Conservation (phyloP, 2,888 invertebrate species). For the Halocaridina rubra region DNA sequence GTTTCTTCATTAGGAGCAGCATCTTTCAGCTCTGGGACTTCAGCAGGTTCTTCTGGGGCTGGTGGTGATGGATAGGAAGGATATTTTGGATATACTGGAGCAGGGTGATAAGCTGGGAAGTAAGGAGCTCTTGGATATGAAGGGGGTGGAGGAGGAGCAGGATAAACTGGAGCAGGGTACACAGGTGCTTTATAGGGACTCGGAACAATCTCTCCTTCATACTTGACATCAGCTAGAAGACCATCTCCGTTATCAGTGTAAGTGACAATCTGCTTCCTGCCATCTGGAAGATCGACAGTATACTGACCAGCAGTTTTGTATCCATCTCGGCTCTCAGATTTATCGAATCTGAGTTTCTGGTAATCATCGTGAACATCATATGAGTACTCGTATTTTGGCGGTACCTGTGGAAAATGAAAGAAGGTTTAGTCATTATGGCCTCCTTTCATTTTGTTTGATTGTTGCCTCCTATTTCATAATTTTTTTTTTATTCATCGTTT, state of each 20-base stretch:
- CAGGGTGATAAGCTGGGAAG: neutral
- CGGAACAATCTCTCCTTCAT: slow-evolving; percentile 34
- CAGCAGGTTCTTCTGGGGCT: neutral
- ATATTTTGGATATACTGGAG: neutral
- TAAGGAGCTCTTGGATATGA: neutral
- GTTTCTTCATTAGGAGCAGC: neutral
- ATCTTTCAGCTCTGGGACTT: neutral
- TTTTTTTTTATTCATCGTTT: too few relatives aligned
- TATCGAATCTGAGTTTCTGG: slow-evolving; percentile 33
- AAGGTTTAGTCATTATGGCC: too few relatives aligned
- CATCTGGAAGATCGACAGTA: slow-evolving; percentile 37
- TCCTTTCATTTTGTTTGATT: too few relatives aligned
- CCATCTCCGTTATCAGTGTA: slow-evolving; percentile 40
- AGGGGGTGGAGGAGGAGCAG: neutral
- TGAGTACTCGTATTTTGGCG: slow-evolving; percentile 32
- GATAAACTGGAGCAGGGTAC: neutral
- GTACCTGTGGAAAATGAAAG: slow-evolving; percentile 11
- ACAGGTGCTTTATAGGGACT: neutral
- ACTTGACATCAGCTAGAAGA: slow-evolving; percentile 32
- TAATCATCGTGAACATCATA: slow-evolving; percentile 43
- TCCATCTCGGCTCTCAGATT: slow-evolving; percentile 30
- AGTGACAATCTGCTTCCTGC: slow-evolving; percentile 34
- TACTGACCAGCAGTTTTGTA: slow-evolving; percentile 39
- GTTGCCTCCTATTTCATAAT: too few relatives aligned
- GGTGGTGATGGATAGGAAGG: slow-evolving; percentile 2